Conservation (phyloP, 1,140 invertebrate species). For the Cyphomyrmex costatus region DNA sequence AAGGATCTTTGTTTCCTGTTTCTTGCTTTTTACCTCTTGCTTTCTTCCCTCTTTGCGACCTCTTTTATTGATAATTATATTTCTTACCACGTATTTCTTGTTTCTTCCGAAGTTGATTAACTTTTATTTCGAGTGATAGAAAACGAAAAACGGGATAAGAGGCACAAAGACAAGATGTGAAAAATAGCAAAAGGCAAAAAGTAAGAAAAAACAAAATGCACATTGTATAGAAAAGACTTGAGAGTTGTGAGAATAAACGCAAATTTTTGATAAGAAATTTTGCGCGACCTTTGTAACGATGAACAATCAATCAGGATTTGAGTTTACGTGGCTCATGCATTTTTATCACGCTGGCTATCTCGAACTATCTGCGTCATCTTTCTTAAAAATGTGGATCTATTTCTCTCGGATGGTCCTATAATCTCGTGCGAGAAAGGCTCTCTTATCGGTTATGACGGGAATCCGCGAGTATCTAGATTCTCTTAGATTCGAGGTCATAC, state of each 20-base stretch:
- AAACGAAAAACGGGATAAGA: too few relatives aligned
- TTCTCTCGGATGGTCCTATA: constrained; percentile 16
- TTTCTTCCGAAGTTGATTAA: too few relatives aligned
- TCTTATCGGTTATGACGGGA: constrained; percentile 59
- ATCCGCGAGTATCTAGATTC: constrained; percentile 34
- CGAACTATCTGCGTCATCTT: constrained; percentile 14
- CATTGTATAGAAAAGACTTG: too few relatives aligned
- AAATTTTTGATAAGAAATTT: not conserved
- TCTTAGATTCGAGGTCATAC: constrained; percentile 11
- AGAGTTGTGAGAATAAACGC: not conserved
- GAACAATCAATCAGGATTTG: not conserved
- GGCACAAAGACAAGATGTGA: too few relatives aligned
- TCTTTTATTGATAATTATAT: too few relatives aligned
- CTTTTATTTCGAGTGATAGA: too few relatives aligned
- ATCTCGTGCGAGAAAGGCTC: constrained; percentile 12
- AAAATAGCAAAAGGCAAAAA: too few relatives aligned
- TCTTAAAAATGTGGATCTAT: constrained; percentile 54
- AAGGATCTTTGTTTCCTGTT: too few relatives aligned
- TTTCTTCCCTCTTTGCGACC: too few relatives aligned
- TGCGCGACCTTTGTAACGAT: not conserved
- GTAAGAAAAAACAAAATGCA: too few relatives aligned
- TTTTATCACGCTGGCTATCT: constrained; percentile 23
- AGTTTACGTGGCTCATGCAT: constrained; percentile 43
- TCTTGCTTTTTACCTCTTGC: too few relatives aligned
- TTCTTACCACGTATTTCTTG: too few relatives aligned